phyloP scores from a whole-genome alignment of 2,113 vertebrate species.

The Stigmatopora nigra region DNA sequence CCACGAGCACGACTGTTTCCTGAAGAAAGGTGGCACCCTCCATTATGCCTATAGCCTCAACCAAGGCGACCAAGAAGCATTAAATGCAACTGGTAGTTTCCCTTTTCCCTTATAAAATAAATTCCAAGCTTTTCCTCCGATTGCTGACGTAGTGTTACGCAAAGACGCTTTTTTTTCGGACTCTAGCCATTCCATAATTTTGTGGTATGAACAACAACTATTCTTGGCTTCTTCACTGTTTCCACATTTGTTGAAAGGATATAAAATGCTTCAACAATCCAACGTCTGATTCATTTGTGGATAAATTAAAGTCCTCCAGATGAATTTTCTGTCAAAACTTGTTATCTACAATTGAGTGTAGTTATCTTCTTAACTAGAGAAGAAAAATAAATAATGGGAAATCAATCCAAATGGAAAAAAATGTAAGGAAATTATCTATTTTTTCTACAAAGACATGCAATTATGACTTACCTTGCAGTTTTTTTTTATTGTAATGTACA shows the following conservation, averaged over 20 bases:
- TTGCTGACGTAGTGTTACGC: background rate
- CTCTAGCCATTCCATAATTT: background rate
- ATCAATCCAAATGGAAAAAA: background rate
- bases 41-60: slow-evolving; percentile 34
- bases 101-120: background rate
- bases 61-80: background rate
- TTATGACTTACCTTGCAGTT: background rate
- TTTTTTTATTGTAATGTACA: background rate
- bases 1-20: slow-evolving; percentile 22
- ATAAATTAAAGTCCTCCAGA: too few species aligned
- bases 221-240: background rate
- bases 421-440: background rate
- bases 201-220: background rate
- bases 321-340: too few species aligned
- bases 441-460: background rate
- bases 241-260: background rate
- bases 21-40: slow-evolving; percentile 32
- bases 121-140: background rate
- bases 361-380: background rate
- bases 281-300: background rate
- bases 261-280: background rate
- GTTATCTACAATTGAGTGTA: background rate
- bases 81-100: background rate
- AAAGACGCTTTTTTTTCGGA: background rate
- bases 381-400: background rate